phyloP scores from a whole-genome alignment of 2,113 vertebrate genomes.

The Motacilla tschutschensis region DNA sequence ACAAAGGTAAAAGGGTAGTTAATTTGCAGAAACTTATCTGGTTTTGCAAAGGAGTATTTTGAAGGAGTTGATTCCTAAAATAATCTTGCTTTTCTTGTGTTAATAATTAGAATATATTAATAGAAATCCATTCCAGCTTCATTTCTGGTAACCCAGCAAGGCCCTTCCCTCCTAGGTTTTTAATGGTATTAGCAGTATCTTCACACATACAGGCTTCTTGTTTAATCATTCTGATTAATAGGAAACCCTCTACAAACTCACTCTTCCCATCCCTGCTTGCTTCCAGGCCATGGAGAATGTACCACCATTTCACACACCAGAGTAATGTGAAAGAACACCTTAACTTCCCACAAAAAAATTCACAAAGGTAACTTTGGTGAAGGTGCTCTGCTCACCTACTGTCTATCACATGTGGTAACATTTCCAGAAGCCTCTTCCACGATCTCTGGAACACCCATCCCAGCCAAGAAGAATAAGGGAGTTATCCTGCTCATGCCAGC shows the following conservation, averaged over 20 bases:
- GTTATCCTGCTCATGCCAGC: not conserved
- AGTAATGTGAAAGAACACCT: not conserved
- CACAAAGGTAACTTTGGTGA: not conserved
- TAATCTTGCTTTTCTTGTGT: not conserved
- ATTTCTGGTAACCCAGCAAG: not conserved
- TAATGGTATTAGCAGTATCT: not conserved
- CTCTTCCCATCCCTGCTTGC: not conserved
- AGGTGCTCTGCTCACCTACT: not conserved
- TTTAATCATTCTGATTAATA: not conserved
- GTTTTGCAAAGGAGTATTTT: not conserved
- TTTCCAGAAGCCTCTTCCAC: not conserved
- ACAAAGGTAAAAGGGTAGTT: not conserved
- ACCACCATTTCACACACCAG: not conserved
- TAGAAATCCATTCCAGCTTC: not conserved
- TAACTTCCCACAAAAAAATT: not conserved
- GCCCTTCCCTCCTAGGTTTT: not conserved
- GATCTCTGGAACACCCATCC: not conserved
- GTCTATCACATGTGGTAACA: not conserved
- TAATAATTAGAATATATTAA: not conserved
- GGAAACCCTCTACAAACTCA: not conserved
- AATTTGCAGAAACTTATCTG: not conserved
- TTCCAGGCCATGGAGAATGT: not conserved
- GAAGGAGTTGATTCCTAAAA: not conserved
- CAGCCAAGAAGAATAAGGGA: not conserved
- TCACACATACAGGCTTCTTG: not conserved